Evolutionary conservation across 2,797 vertebrate species (phyloP), one percentile per base, ranked within the genome.

Genomic region (Manis crassicaudata): DNA sequence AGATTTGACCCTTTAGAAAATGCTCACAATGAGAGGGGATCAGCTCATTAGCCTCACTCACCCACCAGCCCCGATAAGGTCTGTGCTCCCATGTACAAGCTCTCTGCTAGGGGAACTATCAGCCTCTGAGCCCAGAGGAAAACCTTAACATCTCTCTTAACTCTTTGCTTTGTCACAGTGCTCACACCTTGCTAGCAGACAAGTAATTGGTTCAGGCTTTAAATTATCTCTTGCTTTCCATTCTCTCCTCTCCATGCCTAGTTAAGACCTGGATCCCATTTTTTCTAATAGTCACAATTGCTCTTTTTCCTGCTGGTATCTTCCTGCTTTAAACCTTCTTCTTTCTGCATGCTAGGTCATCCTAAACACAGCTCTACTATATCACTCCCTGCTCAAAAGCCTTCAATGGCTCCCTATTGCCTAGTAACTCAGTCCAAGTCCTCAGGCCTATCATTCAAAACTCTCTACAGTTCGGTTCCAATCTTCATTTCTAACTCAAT

Each of bases 1-100:
- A 81, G 70, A 92, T 87, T 63, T 93, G 97, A 95, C 89, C 94
- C 94, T 94, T 83, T 80, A 83, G 79, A 92, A 93, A 70, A 92
- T 43, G 54, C 58, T 85, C 85, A 52, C 60, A 56, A 87, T 40
- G 43, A 79, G 86, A 56, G 79, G 62, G 32, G 72, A 58, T 81
- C 3, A 62, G 37, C 65, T 96, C 86, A 93, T 95, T 91, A 96
- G 62, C 67, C 90, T 68, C 20, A 1, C 13, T 77, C 50, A 75
- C 18, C 75, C 75, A 83, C 86, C 83, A 84, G 83, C 46, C 62
- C 76, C 95, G 84, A 82, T 23, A 85, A 60, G 63, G 63, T 85
- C 81, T 84, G 27, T 18, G 65, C 63, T 88, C 79, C 89, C 43
- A 50, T 0, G 5, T 54, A 37, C 60, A 23, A 0, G 17, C 50